phyloP scores from a whole-genome alignment of 1,140 invertebrate genomes.

The Bombus terrestris region DNA sequence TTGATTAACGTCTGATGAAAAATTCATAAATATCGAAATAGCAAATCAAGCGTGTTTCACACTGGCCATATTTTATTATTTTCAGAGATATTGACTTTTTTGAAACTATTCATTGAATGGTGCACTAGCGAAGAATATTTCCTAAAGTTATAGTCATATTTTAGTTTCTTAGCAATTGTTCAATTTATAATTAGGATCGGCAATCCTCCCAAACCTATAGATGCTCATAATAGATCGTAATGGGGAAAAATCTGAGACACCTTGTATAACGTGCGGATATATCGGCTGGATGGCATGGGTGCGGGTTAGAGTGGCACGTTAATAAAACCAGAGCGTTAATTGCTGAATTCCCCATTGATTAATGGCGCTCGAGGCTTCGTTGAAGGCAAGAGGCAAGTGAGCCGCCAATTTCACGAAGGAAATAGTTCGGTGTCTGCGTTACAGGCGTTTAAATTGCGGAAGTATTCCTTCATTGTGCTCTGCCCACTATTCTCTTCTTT shows the following conservation, averaged over 20 bases:
- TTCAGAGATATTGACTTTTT: not conserved
- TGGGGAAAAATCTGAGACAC: not conserved
- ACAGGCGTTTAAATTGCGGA: constrained; percentile 6
- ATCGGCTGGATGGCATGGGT: not conserved
- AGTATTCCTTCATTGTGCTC: not conserved
- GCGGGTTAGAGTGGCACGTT: constrained; percentile 22
- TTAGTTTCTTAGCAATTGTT: not conserved
- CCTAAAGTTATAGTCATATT: not conserved
- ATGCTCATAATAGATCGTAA: no score
- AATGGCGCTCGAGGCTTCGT: constrained; percentile 14
- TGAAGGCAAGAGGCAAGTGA: constrained; percentile 1
- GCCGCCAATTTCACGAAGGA: constrained; percentile 26
- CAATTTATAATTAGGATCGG: not conserved
- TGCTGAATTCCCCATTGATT: constrained; percentile 47
- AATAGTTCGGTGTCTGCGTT: constrained; percentile 31
- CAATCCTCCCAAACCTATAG: no score
- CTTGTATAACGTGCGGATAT: not conserved
- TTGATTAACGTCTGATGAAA: not conserved
- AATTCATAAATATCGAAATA: not conserved
- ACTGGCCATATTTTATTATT: not conserved
- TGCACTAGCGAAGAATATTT: not conserved
- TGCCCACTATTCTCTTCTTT: no score
- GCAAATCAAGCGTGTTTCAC: not conserved
- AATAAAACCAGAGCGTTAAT: constrained; percentile 47
- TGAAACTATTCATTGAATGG: not conserved